These are phyloP conservation scores for Porites rus DNA, from an alignment of 92 coral and sea anemone genomes.

Conservation along the genomic window DNA sequence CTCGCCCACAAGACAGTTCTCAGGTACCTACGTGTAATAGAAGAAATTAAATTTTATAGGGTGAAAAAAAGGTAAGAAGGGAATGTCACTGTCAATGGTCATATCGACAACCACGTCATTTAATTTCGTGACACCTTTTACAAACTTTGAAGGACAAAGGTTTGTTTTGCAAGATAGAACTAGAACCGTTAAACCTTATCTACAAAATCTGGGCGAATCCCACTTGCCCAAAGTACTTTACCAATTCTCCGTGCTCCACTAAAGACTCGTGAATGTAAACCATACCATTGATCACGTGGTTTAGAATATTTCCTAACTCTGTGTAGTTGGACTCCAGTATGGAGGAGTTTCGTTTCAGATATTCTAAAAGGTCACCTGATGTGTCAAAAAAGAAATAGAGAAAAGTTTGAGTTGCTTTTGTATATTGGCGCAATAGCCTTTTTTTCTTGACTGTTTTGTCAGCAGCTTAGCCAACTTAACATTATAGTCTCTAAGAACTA, in stretches of 20 bases:
- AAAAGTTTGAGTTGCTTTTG: too few relatives aligned
- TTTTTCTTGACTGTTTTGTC: too few relatives aligned
- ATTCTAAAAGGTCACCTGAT: slow-evolving; percentile 62
- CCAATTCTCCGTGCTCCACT: slow-evolving; percentile 82
- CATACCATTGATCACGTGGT: slow-evolving; percentile 77
- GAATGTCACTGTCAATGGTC: neutral
- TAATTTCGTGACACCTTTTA: too few relatives aligned
- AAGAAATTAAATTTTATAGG: neutral
- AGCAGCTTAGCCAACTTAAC: too few relatives aligned
- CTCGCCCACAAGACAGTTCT: slow-evolving; percentile 83
- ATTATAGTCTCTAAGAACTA: too few relatives aligned
- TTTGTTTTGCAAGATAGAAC: too few relatives aligned
- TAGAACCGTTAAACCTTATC: too few relatives aligned
- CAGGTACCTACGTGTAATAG: slow-evolving; percentile 59
- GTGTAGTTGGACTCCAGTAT: slow-evolving; percentile 60
- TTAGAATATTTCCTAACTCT: slow-evolving; percentile 69
- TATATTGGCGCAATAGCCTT: too few relatives aligned
- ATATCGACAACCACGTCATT: too few relatives aligned
- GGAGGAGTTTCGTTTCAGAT: slow-evolving; percentile 70
- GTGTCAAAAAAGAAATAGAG: neutral
- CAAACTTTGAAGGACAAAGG: too few relatives aligned
- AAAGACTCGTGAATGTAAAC: slow-evolving; percentile 72
- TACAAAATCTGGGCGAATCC: too few relatives aligned
- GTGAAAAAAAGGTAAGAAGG: neutral
- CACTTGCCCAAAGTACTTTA: slow-evolving; percentile 16